Evolutionary conservation across 2,113 vertebrate species (phyloP).

Genomic region (Struthidea cinerea): DNA sequence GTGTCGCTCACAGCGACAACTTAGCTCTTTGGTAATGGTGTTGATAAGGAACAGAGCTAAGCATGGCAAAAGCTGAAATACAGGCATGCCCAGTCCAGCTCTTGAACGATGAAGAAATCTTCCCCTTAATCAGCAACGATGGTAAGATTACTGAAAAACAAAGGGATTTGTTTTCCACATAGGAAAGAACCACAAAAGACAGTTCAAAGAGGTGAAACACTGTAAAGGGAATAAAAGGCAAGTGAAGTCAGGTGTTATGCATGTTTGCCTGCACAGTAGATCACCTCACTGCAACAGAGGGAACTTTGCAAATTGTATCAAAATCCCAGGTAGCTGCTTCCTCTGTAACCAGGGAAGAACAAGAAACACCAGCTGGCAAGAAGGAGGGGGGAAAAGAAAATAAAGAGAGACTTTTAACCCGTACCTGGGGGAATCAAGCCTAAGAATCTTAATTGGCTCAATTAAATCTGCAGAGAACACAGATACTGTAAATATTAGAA

Average conservation of each 20-base stretch:
- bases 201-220: not conserved
- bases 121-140: not conserved
- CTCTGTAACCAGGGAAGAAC: not conserved
- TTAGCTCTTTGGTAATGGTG: not conserved
- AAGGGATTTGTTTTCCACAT: not conserved
- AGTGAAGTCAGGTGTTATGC: not conserved
- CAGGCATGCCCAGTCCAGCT: not conserved
- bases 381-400: not conserved
- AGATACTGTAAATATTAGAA: slow-evolving; percentile 54
- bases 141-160: not conserved
- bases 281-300: not conserved
- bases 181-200: not conserved
- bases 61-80: not conserved
- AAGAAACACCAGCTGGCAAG: not conserved
- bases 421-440: not conserved
- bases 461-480: slow-evolving; percentile 55
- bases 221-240: not conserved
- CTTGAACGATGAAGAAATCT: not conserved
- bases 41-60: not conserved
- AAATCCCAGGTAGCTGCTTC: not conserved
- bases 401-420: not conserved
- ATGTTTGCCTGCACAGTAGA: not conserved
- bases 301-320: not conserved
- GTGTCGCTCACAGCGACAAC: no score
- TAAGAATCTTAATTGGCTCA: slow-evolving; percentile 62